Conservation (phyloP, 92 coral and sea anemone genomes). For the Epizoanthus rinbou region DNA sequence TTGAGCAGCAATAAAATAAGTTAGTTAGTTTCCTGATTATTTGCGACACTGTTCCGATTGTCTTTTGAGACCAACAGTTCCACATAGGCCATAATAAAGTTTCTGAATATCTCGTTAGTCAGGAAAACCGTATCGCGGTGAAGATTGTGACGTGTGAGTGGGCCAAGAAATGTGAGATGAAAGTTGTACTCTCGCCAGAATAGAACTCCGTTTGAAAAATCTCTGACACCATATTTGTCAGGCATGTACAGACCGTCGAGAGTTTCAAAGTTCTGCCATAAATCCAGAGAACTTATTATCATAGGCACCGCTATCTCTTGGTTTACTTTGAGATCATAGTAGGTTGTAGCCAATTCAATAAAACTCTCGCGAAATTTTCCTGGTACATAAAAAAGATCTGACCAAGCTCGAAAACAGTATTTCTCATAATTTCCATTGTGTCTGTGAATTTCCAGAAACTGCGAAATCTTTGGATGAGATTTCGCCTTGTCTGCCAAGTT, state of each 20-base stretch:
- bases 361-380: slow-evolving; percentile 18
- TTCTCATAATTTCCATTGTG: slow-evolving; percentile 21
- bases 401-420: slow-evolving; percentile 15
- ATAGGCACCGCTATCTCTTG: slow-evolving; percentile 14
- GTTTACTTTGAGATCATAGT: slow-evolving; percentile 4
- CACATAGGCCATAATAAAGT: slow-evolving; percentile 20
- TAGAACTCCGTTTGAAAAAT: slow-evolving; percentile 14
- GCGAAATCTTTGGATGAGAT: not conserved
- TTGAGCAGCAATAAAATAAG: no score
- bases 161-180: slow-evolving; percentile 7
- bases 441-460: slow-evolving; percentile 18
- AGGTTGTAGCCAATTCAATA: not conserved
- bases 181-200: slow-evolving; percentile 26
- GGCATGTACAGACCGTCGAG: slow-evolving; percentile 23
- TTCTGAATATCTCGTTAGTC: slow-evolving; percentile 9
- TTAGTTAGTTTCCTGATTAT: no score
- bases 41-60: not conserved
- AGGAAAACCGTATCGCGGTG: slow-evolving; percentile 13
- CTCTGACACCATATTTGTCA: not conserved
- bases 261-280: slow-evolving; percentile 11
- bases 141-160: slow-evolving; percentile 7
- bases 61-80: not conserved
- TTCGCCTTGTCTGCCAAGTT: not conserved
- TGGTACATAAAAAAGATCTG: slow-evolving; percentile 5
- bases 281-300: not conserved